These are phyloP conservation scores for Gortyna flavago DNA, from an alignment of 2,888 invertebrate species.

Conservation along the genomic window DNA sequence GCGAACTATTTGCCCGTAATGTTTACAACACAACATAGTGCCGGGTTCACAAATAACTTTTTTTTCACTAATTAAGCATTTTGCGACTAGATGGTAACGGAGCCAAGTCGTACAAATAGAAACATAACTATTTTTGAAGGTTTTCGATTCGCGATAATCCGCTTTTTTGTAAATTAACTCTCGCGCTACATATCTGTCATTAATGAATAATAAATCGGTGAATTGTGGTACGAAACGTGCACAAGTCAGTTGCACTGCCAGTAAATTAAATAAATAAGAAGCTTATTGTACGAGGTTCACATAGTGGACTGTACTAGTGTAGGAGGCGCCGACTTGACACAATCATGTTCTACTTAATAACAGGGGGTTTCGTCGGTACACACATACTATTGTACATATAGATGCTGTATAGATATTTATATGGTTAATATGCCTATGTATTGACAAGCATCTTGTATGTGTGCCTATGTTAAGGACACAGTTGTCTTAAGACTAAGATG, in stretches of 20 bases:
- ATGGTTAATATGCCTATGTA: constrained; percentile 83
- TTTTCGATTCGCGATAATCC: constrained; percentile 70
- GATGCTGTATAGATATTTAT: constrained; percentile 89
- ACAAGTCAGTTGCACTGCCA: constrained; percentile 86
- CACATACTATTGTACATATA: constrained; percentile 87
- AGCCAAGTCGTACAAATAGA: constrained; percentile 50
- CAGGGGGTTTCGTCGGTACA: constrained; percentile 75
- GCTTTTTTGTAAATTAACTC: constrained; percentile 78
- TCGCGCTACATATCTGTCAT: constrained; percentile 85
- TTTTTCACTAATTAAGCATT: constrained; percentile 46
- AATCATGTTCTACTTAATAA: constrained; percentile 52
- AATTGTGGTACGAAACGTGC: constrained; percentile 76
- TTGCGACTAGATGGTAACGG: constrained; percentile 29
- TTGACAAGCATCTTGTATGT: constrained; percentile 86
- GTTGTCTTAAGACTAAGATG: constrained; percentile 85
- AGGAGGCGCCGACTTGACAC: constrained; percentile 59
- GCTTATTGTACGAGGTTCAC: constrained; percentile 81
- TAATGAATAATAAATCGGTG: constrained; percentile 58
- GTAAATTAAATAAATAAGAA: constrained; percentile 74
- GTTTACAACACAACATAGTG: constrained; percentile 26
- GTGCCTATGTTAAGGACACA: constrained; percentile 84
- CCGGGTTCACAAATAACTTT: constrained; percentile 44
- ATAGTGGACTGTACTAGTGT: constrained; percentile 81
- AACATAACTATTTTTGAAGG: constrained; percentile 66
- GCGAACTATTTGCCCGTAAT: constrained; percentile 50